Evolutionary conservation across 2,888 invertebrate genomes (phyloP), one percentile per base, ranked within the genome.

Genomic region (Andrena bucephala): DNA sequence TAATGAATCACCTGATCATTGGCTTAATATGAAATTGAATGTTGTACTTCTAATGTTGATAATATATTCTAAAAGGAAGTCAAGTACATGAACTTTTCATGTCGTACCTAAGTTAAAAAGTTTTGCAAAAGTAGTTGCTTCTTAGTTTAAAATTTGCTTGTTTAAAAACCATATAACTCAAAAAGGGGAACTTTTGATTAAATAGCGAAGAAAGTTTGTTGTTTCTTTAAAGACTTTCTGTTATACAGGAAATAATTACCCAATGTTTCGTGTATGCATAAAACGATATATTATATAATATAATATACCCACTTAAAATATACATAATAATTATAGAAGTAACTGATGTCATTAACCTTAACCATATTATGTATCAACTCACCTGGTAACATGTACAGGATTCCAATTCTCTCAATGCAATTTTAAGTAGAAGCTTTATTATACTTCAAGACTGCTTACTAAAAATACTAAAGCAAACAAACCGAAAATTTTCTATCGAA

Each of bases 321-420:
- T 42, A 42, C 1, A 16, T 42, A 42, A 13, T 42, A 16, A 27
- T 52, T 73, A 42, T 10, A 71, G 29, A 57, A 57, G 52, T 59
- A 66, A 27, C 33, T n/a, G 13, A 36, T 76, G 48, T 71, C 42
- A 66, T 70, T 54, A 54, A 76, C 66, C n/a, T 54, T 66, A 27
- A 59, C 33, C 77, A 60, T 36, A 36, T 80, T 48, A 71, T 5
- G 36, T 52, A 72, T 75, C 54, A 7, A 48, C 77, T 77, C 48
- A 80, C 80, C 80, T 77, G 80, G 54, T 67, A 71, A 71, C 54
- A 71, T 77, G 27, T 50, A 77, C 42, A 10, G 27, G 42, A 67
- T 71, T 67, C 42, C 16, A 71, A 71, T 42, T 63, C 42, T 10
- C 16, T 24, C 2, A 27, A 77, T 33, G 1, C 16, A 42, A 76